Percentiles rank a stretch among this genome's conserved stretches.
These are phyloP conservation scores for Aporrectodea caliginosa DNA, from an alignment of 1,140 invertebrate species.

Conservation along the genomic window DNA sequence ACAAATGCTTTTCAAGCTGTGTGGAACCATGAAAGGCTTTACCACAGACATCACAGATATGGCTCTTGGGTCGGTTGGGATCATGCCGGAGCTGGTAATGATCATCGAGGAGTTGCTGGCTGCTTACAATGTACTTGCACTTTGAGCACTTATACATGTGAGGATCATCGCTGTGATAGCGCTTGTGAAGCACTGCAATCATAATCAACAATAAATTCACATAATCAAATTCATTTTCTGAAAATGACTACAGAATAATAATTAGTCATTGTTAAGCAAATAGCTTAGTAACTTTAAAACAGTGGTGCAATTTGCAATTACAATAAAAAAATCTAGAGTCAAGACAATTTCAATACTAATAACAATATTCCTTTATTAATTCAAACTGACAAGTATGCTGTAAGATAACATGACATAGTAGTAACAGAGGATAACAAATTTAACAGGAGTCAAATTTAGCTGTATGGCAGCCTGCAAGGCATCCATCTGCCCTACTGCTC, in stretches of 20 bases:
- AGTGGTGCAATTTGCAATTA: too few species aligned
- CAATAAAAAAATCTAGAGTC: too few species aligned
- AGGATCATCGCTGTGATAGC: slow-evolving; percentile 11
- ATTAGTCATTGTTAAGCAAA: background rate
- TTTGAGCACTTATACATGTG: slow-evolving; percentile 6
- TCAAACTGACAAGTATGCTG: too few species aligned
- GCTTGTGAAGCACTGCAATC: slow-evolving; percentile 5
- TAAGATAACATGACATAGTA: too few species aligned
- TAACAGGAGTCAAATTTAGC: too few species aligned
- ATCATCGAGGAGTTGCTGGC: slow-evolving; percentile 3
- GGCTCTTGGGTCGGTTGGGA: background rate
- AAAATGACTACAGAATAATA: background rate
- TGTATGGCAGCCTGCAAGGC: too few species aligned
- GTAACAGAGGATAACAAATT: too few species aligned
- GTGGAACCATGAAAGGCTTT: background rate
- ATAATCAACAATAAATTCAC: background rate
- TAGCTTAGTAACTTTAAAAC: background rate
- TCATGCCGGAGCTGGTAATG: background rate
- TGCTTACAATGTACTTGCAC: background rate
- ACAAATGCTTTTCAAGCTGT: slow-evolving; percentile 6
- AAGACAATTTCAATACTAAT: too few species aligned
- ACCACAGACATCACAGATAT: slow-evolving; percentile 14
- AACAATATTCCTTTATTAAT: too few species aligned
- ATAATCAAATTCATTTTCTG: background rate
- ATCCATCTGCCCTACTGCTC: too few species aligned